Evolutionary conservation across 2,888 invertebrate species (phyloP), one percentile per base, ranked within the genome.

Genomic region (Linnaemya vulpina): DNA sequence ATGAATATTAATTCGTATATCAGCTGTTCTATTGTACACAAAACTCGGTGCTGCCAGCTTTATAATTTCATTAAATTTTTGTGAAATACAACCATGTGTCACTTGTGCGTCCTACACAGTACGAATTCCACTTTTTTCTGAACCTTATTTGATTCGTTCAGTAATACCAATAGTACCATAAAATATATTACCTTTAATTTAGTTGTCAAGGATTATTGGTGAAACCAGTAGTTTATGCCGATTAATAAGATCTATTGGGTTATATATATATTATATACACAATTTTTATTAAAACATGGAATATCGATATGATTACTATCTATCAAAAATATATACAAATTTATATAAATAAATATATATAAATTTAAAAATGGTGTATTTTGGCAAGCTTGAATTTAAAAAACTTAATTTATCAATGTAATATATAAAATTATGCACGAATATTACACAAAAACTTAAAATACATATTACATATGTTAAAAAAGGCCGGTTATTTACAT

Each of bases 281-380:
- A 43, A 53, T 10, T 53, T 80, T 80, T 73, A 80, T 80, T 80
- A 60, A 67, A 67, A 67, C 40, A 67, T 7, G n/a, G 40, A 60
- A 65, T 20, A 63, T n/a, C n/a, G n/a, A 3, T 20, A 38, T 22
- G 35, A 53, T 53, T 53, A 5, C 51, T 75, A 58, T 68, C 25
- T 73, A 74, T 74, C 58, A 75, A 63, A 70, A 74, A 38, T 77
- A 77, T 83, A 71, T 83, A 83, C 70, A 82, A 70, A 71, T n/a
- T 77, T 76, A n/a, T n/a, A n/a, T n/a, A 58, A 20, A 58, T 38
- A 53, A 68, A 75, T 30, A 70, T 30, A 25, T 40, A 70, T 40
- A 25, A 7, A 46, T 20, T 15, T 63, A 67, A 62, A 62, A 62
- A 22, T 15, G 25, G 9, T 75, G 40, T 30, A 30, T 68, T 81